Conservation (phyloP, 2,113 vertebrate genomes). For the Chaenogobius annularis region DNA sequence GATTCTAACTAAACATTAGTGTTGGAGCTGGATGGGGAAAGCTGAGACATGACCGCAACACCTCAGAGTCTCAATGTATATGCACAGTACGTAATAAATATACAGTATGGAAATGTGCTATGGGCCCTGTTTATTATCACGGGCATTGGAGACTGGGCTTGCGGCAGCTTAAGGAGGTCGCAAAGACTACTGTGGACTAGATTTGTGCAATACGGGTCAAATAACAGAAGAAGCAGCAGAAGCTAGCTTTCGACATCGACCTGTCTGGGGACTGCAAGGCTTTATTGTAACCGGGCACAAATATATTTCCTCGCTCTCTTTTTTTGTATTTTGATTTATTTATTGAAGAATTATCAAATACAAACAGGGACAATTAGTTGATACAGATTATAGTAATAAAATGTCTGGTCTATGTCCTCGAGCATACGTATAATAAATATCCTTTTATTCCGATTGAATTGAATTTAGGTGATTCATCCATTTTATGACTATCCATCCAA, state of each 20-base stretch:
- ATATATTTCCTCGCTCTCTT: too few species aligned
- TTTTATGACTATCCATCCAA: too few species aligned
- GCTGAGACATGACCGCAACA: neutral
- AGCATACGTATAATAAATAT: too few species aligned
- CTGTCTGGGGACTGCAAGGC: too few species aligned
- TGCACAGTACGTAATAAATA: neutral
- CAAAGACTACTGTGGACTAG: neutral
- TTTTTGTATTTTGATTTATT: too few species aligned
- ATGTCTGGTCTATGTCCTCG: too few species aligned
- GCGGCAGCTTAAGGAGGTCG: neutral
- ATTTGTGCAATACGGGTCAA: neutral
- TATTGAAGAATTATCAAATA: too few species aligned
- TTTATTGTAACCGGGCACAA: too few species aligned
- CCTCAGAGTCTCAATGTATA: neutral
- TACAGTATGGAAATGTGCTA: neutral
- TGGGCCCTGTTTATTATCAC: neutral
- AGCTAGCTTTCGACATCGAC: neutral
- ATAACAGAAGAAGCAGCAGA: neutral
- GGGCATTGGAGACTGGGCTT: neutral
- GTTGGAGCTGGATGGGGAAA: neutral
- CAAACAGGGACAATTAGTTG: too few species aligned
- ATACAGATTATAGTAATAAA: too few species aligned
- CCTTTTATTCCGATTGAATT: too few species aligned
- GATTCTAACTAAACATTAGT: slow-evolving; percentile 11
- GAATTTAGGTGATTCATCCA: too few species aligned